These are phyloP conservation scores for Cephus rjabovi DNA, from an alignment of 2,888 invertebrate species.

Conservation along the genomic window DNA sequence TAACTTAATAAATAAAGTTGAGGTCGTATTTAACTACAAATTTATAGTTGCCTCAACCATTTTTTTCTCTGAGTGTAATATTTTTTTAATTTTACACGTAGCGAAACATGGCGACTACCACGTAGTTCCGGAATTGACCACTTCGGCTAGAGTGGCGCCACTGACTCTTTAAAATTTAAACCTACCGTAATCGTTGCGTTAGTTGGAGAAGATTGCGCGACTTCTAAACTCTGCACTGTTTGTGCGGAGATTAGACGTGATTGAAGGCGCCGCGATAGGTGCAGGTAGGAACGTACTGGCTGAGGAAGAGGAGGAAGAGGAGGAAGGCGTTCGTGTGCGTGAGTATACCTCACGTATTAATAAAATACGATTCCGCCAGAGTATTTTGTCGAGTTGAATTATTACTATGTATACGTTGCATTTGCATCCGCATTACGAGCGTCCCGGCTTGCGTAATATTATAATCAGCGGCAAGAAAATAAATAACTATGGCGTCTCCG, in stretches of 20 bases:
- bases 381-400: constrained; percentile 36
- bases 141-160: neutral
- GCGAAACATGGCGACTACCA: constrained; percentile 33
- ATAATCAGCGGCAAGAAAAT: constrained; percentile 54
- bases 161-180: constrained; percentile 18
- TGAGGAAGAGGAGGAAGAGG: too few relatives aligned
- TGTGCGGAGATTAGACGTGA: too few relatives aligned
- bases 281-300: too few relatives aligned
- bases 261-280: too few relatives aligned
- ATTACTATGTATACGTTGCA: constrained; percentile 30
- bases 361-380: constrained; percentile 41
- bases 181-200: constrained; percentile 30
- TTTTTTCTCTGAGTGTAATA: too few relatives aligned
- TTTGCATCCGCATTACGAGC: constrained; percentile 47
- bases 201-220: neutral
- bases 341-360: constrained; percentile 35
- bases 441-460: constrained; percentile 54
- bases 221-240: too few relatives aligned
- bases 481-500: constrained; percentile 47
- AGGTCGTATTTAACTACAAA: too few relatives aligned
- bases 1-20: too few relatives aligned
- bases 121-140: too few relatives aligned
- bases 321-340: constrained; percentile 8
- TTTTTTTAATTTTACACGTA: constrained; percentile 44
- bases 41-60: too few relatives aligned